These are phyloP conservation scores for Astatotilapia flaviijosephi DNA, from an alignment of 2,113 vertebrate species.

Conservation along the genomic window DNA sequence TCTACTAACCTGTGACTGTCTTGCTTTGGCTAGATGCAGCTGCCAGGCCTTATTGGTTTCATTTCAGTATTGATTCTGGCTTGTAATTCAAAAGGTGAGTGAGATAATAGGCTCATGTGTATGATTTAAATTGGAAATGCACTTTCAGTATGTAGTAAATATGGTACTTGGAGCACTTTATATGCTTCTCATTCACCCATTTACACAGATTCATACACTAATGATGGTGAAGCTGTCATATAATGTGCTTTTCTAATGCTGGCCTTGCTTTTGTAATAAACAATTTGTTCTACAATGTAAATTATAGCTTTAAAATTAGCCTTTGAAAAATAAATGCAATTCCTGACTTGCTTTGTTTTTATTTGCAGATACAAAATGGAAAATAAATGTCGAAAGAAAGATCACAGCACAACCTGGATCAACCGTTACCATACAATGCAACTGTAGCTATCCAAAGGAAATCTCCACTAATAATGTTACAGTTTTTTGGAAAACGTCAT, in stretches of 20 bases:
- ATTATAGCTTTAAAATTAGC: neutral
- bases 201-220: neutral
- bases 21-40: slow-evolving; percentile 23
- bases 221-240: neutral
- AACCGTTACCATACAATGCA: neutral
- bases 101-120: neutral
- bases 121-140: neutral
- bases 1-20: neutral
- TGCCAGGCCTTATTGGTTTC: neutral
- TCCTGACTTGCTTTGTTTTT: neutral
- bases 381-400: fast-evolving
- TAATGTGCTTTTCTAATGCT: neutral
- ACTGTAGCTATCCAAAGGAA: neutral
- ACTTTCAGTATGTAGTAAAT: neutral
- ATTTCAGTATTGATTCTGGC: slow-evolving; percentile 1
- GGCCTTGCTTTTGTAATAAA: neutral
- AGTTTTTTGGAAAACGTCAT: slow-evolving; percentile 38
- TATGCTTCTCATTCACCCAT: neutral
- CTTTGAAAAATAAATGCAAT: neutral
- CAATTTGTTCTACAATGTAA: fast-evolving
- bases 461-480: fast-evolving
- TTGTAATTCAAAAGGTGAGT: slow-evolving; percentile 21
- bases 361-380: neutral
- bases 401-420: fast-evolving
- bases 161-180: neutral